A percentile compares a stretch with the other conserved stretches of the same genome.
These are phyloP conservation scores for Crenuchus spilurus DNA, from an alignment of 2,797 vertebrate genomes.

Conservation along the genomic window DNA sequence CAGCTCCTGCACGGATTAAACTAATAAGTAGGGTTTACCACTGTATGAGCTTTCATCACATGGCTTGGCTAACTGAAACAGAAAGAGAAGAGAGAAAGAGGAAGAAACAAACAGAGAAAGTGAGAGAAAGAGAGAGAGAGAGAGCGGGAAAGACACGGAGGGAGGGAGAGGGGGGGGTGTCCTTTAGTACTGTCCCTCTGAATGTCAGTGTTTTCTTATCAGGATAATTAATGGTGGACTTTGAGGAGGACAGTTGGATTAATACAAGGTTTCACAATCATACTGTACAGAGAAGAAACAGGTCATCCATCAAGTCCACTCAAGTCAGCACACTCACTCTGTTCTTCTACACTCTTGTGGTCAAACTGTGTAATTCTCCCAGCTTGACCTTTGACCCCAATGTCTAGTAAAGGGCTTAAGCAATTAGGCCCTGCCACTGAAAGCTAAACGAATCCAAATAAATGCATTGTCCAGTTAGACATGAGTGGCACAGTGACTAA, in stretches of 20 bases:
- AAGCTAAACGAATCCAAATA: slow-evolving; percentile 5
- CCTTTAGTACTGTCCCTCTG: slow-evolving; percentile 28
- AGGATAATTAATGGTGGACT: slow-evolving; percentile 51
- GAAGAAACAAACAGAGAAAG: background rate
- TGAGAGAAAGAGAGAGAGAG: background rate
- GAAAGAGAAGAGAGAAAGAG: background rate
- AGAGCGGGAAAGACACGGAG: background rate
- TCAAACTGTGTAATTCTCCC: background rate
- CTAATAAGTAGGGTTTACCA: no score
- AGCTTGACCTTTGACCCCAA: background rate
- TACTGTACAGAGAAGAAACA: slow-evolving; percentile 44
- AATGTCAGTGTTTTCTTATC: slow-evolving; percentile 43
- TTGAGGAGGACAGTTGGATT: slow-evolving; percentile 55
- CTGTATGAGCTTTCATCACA: no score
- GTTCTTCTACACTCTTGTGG: background rate
- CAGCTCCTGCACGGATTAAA: no score
- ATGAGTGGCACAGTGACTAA: slow-evolving; percentile 30
- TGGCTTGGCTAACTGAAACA: no score
- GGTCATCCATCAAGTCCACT: slow-evolving; percentile 54
- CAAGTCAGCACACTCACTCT: background rate
- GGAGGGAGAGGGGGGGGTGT: background rate
- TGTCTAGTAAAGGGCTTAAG: background rate
- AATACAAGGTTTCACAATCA: slow-evolving; percentile 50
- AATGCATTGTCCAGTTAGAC: slow-evolving; percentile 24
- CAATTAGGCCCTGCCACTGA: slow-evolving; percentile 33